Evolutionary conservation across 2,113 vertebrate species (phyloP).

Genomic region (Cinclus cinclus): DNA sequence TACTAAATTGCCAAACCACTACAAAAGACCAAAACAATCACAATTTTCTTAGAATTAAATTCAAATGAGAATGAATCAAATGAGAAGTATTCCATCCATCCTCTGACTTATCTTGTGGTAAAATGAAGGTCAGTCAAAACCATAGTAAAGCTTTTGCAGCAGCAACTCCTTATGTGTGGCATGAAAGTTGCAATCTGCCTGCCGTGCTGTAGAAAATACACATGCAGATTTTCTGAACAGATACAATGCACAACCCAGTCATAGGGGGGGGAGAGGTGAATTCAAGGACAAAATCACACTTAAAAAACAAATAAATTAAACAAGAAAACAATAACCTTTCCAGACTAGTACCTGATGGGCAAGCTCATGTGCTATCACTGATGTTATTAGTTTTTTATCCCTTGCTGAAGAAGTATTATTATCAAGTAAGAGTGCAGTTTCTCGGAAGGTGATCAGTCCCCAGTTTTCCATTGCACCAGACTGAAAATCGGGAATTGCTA

Average conservation of each 20-base stretch:
- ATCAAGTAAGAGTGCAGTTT: slow-evolving; percentile 83
- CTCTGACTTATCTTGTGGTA: background rate
- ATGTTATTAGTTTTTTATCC: slow-evolving; percentile 88
- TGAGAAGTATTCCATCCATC: background rate
- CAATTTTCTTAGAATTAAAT: background rate
- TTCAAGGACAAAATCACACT: background rate
- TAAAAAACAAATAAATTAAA: background rate
- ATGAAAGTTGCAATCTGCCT: background rate
- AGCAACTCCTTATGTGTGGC: background rate
- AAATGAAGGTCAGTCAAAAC: background rate
- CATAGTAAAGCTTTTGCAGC: background rate
- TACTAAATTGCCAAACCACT: slow-evolving; percentile 98
- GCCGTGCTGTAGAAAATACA: background rate
- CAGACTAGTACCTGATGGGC: slow-evolving; percentile 88
- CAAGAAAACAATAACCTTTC: background rate
- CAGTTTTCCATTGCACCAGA: slow-evolving; percentile 97
- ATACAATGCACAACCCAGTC: background rate
- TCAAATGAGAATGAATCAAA: background rate
- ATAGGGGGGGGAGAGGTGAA: background rate
- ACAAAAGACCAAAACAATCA: background rate
- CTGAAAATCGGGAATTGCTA: slow-evolving; percentile 92
- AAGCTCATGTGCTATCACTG: slow-evolving; percentile 91
- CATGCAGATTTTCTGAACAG: background rate
- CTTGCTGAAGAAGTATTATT: slow-evolving; percentile 77
- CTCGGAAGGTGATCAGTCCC: slow-evolving; percentile 92